phyloP scores from a whole-genome alignment of 2,113 vertebrate species.

The Marcusenius ussheri region DNA sequence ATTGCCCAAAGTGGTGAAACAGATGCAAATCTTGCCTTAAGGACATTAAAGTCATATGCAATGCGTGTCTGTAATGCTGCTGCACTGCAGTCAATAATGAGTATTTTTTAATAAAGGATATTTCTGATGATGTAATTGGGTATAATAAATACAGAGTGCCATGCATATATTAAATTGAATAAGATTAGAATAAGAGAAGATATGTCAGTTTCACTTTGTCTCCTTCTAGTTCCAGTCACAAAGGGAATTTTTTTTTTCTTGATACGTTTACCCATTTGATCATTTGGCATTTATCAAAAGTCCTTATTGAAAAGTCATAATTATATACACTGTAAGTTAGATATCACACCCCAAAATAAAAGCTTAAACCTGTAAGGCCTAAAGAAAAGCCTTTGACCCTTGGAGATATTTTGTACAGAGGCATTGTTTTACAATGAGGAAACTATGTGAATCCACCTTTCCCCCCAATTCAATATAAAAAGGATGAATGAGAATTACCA shows the following conservation, averaged over 20 bases:
- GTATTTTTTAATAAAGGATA: not conserved
- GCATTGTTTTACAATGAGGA: conserved; percentile 33
- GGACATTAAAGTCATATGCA: conserved; percentile 24
- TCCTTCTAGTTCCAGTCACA: not conserved
- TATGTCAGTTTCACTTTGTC: not conserved
- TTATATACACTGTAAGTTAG: not conserved
- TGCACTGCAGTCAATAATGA: not conserved
- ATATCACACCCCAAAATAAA: conserved; percentile 51
- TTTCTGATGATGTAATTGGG: not conserved
- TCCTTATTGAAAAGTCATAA: not conserved
- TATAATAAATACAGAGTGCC: not conserved
- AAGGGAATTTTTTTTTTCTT: not conserved
- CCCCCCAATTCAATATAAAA: conserved; percentile 59
- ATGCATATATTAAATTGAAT: not conserved
- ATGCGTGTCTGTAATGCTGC: not conserved
- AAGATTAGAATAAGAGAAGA: not conserved
- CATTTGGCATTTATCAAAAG: not conserved
- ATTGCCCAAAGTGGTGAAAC: conserved; percentile 49
- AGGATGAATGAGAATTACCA: not conserved
- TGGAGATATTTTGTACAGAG: conserved; percentile 48
- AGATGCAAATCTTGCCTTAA: conserved; percentile 64
- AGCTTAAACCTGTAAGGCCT: conserved; percentile 48
- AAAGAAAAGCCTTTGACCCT: conserved; percentile 57
- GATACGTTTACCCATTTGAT: not conserved
- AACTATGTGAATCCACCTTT: not conserved